Evolutionary conservation across 1,140 invertebrate genomes (phyloP), one percentile per base, ranked within the genome.

Genomic region (Trachymyrmex septentrionalis): DNA sequence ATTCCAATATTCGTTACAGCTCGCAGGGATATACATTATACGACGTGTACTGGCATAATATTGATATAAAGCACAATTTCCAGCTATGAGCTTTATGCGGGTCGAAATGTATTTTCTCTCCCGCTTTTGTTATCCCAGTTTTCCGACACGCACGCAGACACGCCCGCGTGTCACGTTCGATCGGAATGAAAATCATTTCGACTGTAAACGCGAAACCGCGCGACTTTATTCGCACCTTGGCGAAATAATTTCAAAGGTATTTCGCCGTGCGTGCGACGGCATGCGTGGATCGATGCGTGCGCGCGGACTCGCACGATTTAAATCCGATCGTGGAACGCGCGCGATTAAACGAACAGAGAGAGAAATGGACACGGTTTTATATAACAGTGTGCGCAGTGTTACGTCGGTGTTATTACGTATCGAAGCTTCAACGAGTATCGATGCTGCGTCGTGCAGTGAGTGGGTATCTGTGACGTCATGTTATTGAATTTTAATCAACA

Each of bases 401-500:
- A 50, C 71, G 61, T 53, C 71, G 48, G 38, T 50, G 44, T 84
- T 84, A 61, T 50, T 71, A 50, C 24, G 55, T 84, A 85, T 50
- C 44, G 72, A 48, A 53, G 53, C 57, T 73, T 50, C 4, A 48
- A 48, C 44, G 19, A 76, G 30, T 84, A 75, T 61, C 57, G 55
- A 19, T 48, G 10, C 38, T 63, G 7, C n/a, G 38, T 21, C 19
- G 48, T n/a, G 30, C 48, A 21, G 24, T 14, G 50, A n/a, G 50
- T 76, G 71, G 48, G n/a, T 73, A 76, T 85, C 55, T 71, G 19
- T 85, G 71, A 85, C 71, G 27, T 14, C 27, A 30, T 16, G 48
- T 85, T 85, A 85, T 85, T 48, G 71, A 85, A 85, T 76, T 85
- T 63, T 76, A 85, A 76, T 85, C 59, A 85, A 76, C 81, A 63